Conservation (phyloP, 2,797 vertebrate species). For the Megaceryle alcyon region DNA sequence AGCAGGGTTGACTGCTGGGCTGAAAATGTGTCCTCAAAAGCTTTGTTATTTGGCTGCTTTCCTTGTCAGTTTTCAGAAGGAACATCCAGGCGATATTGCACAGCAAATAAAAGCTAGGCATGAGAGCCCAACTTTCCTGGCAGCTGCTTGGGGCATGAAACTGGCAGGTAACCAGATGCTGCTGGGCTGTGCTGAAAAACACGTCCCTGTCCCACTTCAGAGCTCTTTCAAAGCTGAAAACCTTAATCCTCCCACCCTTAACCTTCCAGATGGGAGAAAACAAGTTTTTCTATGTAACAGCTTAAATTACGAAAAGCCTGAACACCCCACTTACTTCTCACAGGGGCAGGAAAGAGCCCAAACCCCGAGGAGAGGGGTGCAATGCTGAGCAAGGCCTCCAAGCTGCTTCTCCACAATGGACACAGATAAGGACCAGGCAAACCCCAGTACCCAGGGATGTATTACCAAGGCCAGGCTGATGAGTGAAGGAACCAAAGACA, state of each 20-base stretch:
- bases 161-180: background rate
- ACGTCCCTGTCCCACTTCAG: background rate
- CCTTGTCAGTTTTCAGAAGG: background rate
- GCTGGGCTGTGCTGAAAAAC: background rate
- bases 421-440: background rate
- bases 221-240: background rate
- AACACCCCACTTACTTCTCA: background rate
- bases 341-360: background rate
- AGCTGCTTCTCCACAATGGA: background rate
- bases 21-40: background rate
- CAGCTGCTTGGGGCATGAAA: background rate
- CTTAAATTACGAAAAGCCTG: background rate
- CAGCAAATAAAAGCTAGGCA: conserved; percentile 2
- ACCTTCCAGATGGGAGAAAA: background rate
- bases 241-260: background rate
- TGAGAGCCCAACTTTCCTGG: conserved; percentile 8
- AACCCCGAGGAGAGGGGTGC: background rate
- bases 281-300: background rate
- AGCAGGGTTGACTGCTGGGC: background rate
- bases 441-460: background rate
- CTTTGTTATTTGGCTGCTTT: background rate
- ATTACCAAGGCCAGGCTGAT: background rate
- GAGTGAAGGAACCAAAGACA: background rate
- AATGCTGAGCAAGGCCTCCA: accelerated
- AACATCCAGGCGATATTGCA: background rate